Percentiles rank a stretch among this genome's conserved stretches.
Conservation (phyloP, 2,113 vertebrate species). For the Pogona vitticeps region DNA sequence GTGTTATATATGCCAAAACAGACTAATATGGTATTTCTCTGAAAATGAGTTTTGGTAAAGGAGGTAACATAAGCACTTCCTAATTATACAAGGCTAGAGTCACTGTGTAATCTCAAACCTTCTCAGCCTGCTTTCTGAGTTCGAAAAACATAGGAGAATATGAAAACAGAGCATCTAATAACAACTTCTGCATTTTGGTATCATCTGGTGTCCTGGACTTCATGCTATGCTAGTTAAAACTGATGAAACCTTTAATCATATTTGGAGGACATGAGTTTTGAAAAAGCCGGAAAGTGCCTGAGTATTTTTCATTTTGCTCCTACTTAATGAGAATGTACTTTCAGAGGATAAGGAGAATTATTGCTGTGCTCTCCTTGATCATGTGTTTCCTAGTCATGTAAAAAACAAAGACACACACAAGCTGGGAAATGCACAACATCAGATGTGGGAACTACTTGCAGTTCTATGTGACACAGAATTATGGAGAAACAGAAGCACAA, state of each 20-base stretch:
- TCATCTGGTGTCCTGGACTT: too few relatives aligned
- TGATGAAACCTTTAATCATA: too few relatives aligned
- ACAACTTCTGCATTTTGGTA: too few relatives aligned
- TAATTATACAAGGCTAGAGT: too few relatives aligned
- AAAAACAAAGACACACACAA: not conserved
- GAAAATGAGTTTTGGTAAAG: too few relatives aligned
- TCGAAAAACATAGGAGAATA: not conserved
- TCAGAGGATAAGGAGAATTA: not conserved
- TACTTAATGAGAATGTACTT: not conserved
- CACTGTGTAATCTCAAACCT: not conserved
- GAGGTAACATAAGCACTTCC: too few relatives aligned
- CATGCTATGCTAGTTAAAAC: too few relatives aligned
- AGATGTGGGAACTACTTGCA: not conserved
- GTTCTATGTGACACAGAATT: not conserved
- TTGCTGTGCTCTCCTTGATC: not conserved
- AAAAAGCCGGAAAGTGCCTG: not conserved
- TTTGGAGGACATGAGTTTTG: too few relatives aligned
- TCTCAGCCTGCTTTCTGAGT: not conserved
- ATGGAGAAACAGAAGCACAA: too few relatives aligned
- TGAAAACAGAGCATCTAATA: not conserved
- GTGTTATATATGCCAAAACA: too few relatives aligned
- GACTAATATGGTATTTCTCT: too few relatives aligned
- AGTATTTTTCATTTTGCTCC: not conserved
- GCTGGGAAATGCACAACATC: not conserved
- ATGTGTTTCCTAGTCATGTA: not conserved